Base-by-base conservation (phyloP, 2,888 invertebrate species). In the Chorisops tibialis region DNA sequence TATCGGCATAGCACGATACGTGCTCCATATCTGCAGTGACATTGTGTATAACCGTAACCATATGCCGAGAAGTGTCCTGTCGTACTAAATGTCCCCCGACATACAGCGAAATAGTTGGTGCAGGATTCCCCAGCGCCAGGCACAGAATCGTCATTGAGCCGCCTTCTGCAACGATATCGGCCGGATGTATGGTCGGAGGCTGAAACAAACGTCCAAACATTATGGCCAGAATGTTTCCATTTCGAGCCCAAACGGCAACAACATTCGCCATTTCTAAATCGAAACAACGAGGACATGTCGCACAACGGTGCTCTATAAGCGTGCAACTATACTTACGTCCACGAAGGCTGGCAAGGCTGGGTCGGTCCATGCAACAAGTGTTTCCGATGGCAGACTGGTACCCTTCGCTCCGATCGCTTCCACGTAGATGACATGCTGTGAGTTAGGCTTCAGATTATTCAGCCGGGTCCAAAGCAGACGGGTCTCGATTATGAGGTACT, bases 281-380 rank as follows among this genome's bases (percentile, higher is more conserved):
- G 41, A 41, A 41, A 9, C 7, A 11, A 37, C 7, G 12, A n/a
- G n/a, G n/a, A n/a, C n/a, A n/a, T n/a, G n/a, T n/a, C n/a, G n/a
- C n/a, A n/a, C n/a, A 16, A 39, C 1, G 9, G 21, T 50, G 16
- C 18, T 43, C 5, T n/a, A n/a, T 50, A 24, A n/a, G 12, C 19
- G 5, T 5, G 12, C n/a, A 50, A 50, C n/a, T 51, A 49, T 58
- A 71, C 75, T 77, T 75, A 90, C 90, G 84, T 91, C 91, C 16
- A 93, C 91, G 77, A 88, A 90, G 0, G 92, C 91, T 0, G 92
- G 91, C 71, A 91, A 86, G 0, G 91, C 91, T 0, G 92, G 91
- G 75, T 92, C 91, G 5, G 92, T 92, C 91, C 91, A 92, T 0
- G 89, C 91, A 62, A 91, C 82, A 22, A 93, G 75, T 0, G 90